phyloP scores from a whole-genome alignment of 2,797 vertebrate species.

The Cossypha heuglini region DNA sequence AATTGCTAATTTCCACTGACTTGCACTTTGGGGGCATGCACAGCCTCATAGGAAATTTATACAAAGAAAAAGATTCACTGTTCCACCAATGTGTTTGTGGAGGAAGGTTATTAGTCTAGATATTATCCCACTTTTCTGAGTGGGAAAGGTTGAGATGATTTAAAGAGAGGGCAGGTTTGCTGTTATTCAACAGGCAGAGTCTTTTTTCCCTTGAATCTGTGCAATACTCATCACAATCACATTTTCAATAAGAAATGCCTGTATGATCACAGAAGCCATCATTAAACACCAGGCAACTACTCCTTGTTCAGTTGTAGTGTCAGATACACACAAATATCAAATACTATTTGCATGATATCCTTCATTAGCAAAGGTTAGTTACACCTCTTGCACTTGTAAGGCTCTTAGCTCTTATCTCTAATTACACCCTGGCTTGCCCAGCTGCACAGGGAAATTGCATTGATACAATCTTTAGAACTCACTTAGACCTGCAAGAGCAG shows the following conservation, averaged over 20 bases:
- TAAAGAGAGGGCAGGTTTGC: background rate
- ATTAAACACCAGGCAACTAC: background rate
- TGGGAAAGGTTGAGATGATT: background rate
- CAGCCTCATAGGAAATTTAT: background rate
- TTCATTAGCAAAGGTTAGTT: slow-evolving; percentile 60
- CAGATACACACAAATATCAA: slow-evolving; percentile 1
- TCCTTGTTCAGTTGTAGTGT: background rate
- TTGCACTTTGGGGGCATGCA: background rate
- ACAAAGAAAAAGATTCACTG: background rate
- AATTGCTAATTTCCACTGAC: background rate
- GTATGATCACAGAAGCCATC: background rate
- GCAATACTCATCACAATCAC: background rate
- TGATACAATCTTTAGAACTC: slow-evolving; percentile 58
- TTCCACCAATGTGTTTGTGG: background rate
- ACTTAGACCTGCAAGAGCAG: slow-evolving; percentile 12
- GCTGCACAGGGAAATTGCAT: slow-evolving; percentile 52
- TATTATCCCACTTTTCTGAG: background rate
- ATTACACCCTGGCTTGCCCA: slow-evolving; percentile 46
- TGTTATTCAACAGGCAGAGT: background rate
- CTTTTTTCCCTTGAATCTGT: background rate
- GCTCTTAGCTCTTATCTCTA: slow-evolving; percentile 45
- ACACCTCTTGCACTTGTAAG: slow-evolving; percentile 36
- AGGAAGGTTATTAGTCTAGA: background rate
- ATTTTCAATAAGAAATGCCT: background rate
- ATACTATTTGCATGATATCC: slow-evolving; percentile 21